Base-by-base conservation (phyloP, 30 jellyfish, hydroid and myxozoan species). In the Hydractinia echinata region DNA sequence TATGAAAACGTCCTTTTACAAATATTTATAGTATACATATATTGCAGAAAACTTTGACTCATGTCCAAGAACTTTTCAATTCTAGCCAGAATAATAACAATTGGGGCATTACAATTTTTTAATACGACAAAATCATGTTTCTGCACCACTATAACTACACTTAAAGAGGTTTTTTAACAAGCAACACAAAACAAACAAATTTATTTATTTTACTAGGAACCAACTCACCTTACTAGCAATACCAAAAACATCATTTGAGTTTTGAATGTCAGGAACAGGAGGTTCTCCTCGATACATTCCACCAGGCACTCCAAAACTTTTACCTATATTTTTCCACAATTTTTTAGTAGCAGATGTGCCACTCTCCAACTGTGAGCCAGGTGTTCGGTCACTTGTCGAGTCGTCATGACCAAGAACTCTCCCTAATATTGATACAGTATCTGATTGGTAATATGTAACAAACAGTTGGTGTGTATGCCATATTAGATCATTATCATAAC, bases 241-340 rank as follows among this genome's bases (percentile, higher is more conserved):
- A 49, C 67, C 55, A 13, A 14, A 21, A 72, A 20, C 30, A 19
- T 11, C 44, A 14, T 72, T 72, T 7, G 55, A 7, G 8, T 8
- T 19, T 7, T 54, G 7, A 19, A 72, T 20, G 13, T 49, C 10
- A 7, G 87, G 87, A 5, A 67, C n/a, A 15, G 97, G 95, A 13
- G 97, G 96, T 5, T 85, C 91, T 8, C 97, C 97, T 21, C 97
- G 84, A 72, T 78, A 90, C 97, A 90, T 90, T 8, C 94, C 96
- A 76, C 97, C 97, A 10, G 97, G 81, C 4, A 90, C 96, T 51
- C 96, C 95, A 76, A 90, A 79, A 8, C 80, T 77, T 78, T 61
- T 70, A 21, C 86, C 82, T 64, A 60, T 82, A 39, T 67, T 89
- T 52, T 68, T 83, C 96, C 95, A 85, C 49, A 90, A 81, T 48